Percentiles rank a stretch among this genome's conserved stretches.
phyloP scores from a whole-genome alignment of 2,113 vertebrate genomes.

The Pelobates fuscus region DNA sequence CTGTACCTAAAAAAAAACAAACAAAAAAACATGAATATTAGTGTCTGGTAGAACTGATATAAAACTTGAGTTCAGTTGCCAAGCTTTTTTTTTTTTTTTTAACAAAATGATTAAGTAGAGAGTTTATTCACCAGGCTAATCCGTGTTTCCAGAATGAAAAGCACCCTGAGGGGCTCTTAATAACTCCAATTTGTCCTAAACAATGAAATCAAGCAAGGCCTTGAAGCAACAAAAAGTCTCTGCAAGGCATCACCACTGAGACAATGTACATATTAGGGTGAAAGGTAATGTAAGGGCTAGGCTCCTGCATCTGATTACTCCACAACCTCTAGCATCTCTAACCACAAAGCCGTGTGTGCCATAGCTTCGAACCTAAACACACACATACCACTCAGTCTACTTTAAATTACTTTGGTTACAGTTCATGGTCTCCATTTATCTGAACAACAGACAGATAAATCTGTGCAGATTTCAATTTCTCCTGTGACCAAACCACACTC shows the following conservation, averaged over 20 bases:
- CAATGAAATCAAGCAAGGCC: constrained; percentile 31
- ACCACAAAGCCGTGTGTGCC: constrained; percentile 39
- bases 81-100: constrained; percentile 2
- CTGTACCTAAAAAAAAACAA: too few species aligned
- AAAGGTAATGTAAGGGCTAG: constrained; percentile 50
- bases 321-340: constrained; percentile 1
- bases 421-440: constrained; percentile 42
- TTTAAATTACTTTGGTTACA: constrained; percentile 46
- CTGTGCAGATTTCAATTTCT: constrained; percentile 28
- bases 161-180: constrained; percentile 25
- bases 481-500: constrained; percentile 32
- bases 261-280: constrained; percentile 44
- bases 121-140: constrained; percentile 4
- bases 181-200: constrained; percentile 30
- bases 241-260: constrained; percentile 14
- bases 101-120: constrained; percentile 6
- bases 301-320: constrained; percentile 45
- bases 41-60: too few species aligned
- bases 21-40: too few species aligned
- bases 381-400: constrained; percentile 32
- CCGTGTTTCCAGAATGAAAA: constrained; percentile 17
- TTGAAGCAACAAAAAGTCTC: constrained; percentile 23
- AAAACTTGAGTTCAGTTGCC: background rate
- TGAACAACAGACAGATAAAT: constrained; percentile 44
- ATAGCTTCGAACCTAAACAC: constrained; percentile 34